Percentiles rank a stretch among this genome's conserved stretches.
Evolutionary conservation across 2,113 vertebrate genomes (phyloP).

Genomic region (Cathartes aura): DNA sequence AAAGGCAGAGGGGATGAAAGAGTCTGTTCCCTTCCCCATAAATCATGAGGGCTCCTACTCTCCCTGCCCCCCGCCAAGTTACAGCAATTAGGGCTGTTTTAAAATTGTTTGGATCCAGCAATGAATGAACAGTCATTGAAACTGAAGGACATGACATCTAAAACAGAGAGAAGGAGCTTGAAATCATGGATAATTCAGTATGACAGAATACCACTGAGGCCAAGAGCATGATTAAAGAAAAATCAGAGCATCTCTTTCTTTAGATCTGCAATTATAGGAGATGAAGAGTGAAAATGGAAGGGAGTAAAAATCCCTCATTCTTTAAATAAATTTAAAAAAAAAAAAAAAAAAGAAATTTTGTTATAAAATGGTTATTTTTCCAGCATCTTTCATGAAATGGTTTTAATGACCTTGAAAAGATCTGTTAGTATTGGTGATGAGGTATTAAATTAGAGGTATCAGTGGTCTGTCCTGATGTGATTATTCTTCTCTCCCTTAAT

Average conservation of each 20-base stretch:
- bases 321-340: neutral
- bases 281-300: neutral
- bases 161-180: neutral
- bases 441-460: neutral
- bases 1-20: neutral
- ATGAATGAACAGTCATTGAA: neutral
- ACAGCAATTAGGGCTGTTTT: neutral
- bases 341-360: neutral
- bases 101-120: neutral
- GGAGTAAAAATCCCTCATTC: neutral
- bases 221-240: neutral
- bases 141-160: neutral
- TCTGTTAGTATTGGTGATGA: neutral
- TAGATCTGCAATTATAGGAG: neutral
- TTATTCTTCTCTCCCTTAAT: neutral
- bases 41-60: neutral
- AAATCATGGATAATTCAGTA: neutral
- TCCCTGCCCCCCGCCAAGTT: neutral
- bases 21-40: neutral
- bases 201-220: neutral
- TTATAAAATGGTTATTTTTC: neutral
- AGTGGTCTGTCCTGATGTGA: neutral
- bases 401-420: neutral
- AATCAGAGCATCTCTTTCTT: neutral
- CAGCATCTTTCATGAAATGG: neutral